Evolutionary conservation across 2,797 vertebrate species (phyloP).

Genomic region (Echeneis naucrates): DNA sequence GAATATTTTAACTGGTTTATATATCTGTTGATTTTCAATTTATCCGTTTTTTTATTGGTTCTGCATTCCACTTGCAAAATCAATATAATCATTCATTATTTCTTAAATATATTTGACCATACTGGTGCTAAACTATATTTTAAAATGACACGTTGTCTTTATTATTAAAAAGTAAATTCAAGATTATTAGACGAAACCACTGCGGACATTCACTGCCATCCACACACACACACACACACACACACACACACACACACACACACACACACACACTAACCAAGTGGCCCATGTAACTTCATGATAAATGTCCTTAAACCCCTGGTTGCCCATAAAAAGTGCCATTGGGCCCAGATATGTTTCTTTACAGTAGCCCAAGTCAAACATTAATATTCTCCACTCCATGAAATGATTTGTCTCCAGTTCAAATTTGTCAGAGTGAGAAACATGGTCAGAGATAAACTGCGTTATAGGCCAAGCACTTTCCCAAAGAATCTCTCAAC

Average conservation of each 20-base stretch:
- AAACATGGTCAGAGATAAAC: slow-evolving; percentile 75
- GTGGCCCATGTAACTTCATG: slow-evolving; percentile 11
- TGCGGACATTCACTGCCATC: background rate
- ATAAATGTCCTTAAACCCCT: slow-evolving; percentile 6
- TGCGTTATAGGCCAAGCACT: slow-evolving; percentile 65
- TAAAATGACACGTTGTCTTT: background rate
- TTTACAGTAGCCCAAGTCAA: background rate
- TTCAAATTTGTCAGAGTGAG: slow-evolving; percentile 62
- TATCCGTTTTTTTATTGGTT: background rate
- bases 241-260: too few species aligned
- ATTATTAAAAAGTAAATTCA: background rate
- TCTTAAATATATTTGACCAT: too few species aligned
- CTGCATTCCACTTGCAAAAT: background rate
- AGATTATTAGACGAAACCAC: background rate
- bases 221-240: too few species aligned
- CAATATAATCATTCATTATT: background rate
- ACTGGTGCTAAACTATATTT: background rate
- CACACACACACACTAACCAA: too few species aligned
- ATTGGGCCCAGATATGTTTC: background rate
- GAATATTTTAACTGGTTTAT: background rate
- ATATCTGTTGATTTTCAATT: too few species aligned
- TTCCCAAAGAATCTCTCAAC: slow-evolving; percentile 82
- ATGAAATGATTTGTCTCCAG: slow-evolving; percentile 55
- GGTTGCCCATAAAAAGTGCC: background rate
- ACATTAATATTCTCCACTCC: slow-evolving; percentile 37